Evolutionary conservation across 1,140 invertebrate species (phyloP), one percentile per base, ranked within the genome.

Genomic region (Parapsyche elsis): DNA sequence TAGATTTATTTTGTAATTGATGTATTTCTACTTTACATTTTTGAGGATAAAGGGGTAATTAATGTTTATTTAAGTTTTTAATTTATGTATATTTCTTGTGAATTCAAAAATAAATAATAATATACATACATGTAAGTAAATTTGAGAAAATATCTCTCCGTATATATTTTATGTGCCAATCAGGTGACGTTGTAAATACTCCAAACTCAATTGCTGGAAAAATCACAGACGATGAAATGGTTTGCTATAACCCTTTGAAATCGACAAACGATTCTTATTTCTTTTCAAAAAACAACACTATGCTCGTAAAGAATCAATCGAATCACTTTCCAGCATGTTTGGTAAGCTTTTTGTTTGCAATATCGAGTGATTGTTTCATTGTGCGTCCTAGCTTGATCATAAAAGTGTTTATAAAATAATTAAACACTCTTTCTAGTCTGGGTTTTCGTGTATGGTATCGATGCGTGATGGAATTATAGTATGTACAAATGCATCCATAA

Each of bases 401-500:
- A 1, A 7, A 38, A 38, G 1, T 38, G 7, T 5, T 53, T 53
- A 5, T 53, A 5, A 53, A 53, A 14, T n/a, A 53, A 12, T 53
- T 1, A 38, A 53, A 53, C 12, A 12, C 1, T 53, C 1, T 14
- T 53, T 53, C 16, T 53, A 94, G 91, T 92, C 93, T 79, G 92
- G 92, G 80, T 95, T 96, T 87, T 93, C 92, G 76, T 93, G 93
- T 80, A 92, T 95, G 0, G 93, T 97, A 80, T 96, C 95, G 0
- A 93, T 96, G 92, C 90, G 92, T 45, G 93, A 96, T 83, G 95
- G 95, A 16, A 89, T 94, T 0, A 93, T 97, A 0, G 88, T 96
- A 77, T 94, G 94, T 83, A 93, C 94, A 26, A 94, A 95, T 1
- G 86, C 92, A 9, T 92, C 91, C 30, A 88, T 96, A 38, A 92